Conservation (phyloP, 2,888 invertebrate species). For the Caenorhabditis panamensis region DNA sequence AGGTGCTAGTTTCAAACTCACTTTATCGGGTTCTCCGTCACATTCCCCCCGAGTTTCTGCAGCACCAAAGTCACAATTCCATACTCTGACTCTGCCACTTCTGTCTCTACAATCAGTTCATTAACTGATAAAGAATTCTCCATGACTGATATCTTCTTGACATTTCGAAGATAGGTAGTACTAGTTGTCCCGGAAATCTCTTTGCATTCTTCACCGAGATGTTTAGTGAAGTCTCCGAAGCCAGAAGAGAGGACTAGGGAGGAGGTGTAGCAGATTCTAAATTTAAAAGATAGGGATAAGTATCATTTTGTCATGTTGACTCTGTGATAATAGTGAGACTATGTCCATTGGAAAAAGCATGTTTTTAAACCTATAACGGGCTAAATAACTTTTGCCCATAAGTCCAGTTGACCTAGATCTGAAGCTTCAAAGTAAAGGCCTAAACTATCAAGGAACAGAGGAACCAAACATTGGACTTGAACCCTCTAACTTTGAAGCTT, state of each 20-base stretch:
- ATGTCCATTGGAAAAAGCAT: too few relatives aligned
- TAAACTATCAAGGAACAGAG: too few relatives aligned
- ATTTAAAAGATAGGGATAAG: too few relatives aligned
- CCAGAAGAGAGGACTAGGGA: conserved; percentile 44
- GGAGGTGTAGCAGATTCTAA: conserved; percentile 77
- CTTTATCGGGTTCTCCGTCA: conserved; percentile 46
- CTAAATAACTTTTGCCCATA: too few relatives aligned
- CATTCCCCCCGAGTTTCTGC: conserved; percentile 59
- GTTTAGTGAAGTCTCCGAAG: conserved; percentile 59
- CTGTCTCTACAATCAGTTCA: conserved; percentile 68
- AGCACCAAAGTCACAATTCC: conserved; percentile 64
- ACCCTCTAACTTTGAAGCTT: too few relatives aligned
- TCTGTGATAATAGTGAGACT: too few relatives aligned
- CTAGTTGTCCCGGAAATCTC: conserved; percentile 68
- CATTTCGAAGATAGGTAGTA: conserved; percentile 64
- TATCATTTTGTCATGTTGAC: too few relatives aligned
- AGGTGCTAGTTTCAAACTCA: conserved; percentile 37
- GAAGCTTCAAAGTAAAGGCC: too few relatives aligned
- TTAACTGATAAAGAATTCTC: conserved; percentile 45
- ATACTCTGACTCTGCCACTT: conserved; percentile 60
- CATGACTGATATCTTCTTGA: conserved; percentile 58
- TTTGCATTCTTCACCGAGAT: conserved; percentile 70
- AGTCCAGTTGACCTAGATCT: too few relatives aligned
- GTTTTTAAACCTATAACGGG: too few relatives aligned
- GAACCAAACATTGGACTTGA: too few relatives aligned